Conservation (phyloP, 2,888 invertebrate genomes). For the Sarcophaga rosellei region DNA sequence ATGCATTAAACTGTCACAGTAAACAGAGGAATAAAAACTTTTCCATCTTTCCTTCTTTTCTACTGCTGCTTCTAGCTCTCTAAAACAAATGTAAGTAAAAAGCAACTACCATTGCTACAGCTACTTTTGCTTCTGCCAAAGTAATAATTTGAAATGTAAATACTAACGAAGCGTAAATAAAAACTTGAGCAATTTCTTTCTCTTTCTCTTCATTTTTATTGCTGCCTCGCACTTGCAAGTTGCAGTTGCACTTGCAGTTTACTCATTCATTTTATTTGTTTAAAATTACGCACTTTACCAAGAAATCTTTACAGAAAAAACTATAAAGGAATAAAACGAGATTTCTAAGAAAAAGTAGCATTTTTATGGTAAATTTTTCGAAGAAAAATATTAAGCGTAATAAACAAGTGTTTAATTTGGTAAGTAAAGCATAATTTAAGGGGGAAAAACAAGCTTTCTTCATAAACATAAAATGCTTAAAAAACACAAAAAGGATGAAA, state of each 20-base stretch:
- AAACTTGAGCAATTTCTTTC: slow-evolving; percentile 46
- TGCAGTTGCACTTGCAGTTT: no score
- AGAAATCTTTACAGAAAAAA: neutral
- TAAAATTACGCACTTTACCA: slow-evolving; percentile 46
- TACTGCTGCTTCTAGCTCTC: slow-evolving; percentile 2
- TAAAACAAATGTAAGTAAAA: slow-evolving; percentile 13
- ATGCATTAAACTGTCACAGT: slow-evolving; percentile 59
- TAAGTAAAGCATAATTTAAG: no score
- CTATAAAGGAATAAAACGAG: no score
- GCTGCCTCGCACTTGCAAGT: slow-evolving; percentile 19
- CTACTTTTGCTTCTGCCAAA: neutral
- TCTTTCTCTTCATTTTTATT: slow-evolving; percentile 25
- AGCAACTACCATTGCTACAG: neutral
- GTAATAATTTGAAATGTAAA: slow-evolving; percentile 63
- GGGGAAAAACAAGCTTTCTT: no score
- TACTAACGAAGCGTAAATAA: slow-evolving; percentile 62
- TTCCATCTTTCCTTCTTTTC: neutral
- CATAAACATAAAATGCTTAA: no score
- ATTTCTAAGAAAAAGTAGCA: no score
- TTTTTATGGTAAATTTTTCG: no score
- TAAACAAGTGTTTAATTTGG: no score
- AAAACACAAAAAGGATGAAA: no score
- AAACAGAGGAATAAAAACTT: slow-evolving; percentile 1
- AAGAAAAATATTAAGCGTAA: no score
- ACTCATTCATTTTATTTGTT: slow-evolving; percentile 40